A percentile compares a stretch with the other conserved stretches of the same genome.
These are phyloP conservation scores for Apostichopus leukothele DNA, from an alignment of 53 echinoderm and acorn worm species.

Conservation along the genomic window DNA sequence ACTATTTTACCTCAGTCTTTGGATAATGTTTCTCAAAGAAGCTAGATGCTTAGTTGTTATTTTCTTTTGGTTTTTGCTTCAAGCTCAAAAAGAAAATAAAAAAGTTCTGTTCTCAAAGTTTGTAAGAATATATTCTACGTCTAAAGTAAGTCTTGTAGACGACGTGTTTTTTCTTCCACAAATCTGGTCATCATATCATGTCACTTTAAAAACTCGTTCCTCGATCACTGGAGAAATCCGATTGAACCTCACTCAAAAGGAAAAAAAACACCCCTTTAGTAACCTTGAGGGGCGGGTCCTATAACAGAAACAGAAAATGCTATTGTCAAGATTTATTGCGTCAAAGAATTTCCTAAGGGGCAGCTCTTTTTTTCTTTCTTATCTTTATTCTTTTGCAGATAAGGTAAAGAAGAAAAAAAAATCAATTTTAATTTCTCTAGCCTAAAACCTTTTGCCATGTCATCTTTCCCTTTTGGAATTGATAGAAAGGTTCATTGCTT, in stretches of 20 bases:
- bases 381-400: too few relatives aligned
- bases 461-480: conserved; percentile 38
- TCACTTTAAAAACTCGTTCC: not conserved
- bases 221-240: not conserved
- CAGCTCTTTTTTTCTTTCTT: not conserved
- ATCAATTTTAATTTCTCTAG: conserved; percentile 45
- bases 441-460: conserved; percentile 33
- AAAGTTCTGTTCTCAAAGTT: too few relatives aligned
- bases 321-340: conserved; percentile 44
- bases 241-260: not conserved
- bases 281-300: conserved; percentile 34
- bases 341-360: conserved; percentile 30
- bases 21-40: too few relatives aligned
- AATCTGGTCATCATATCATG: not conserved
- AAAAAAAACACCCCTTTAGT: not conserved
- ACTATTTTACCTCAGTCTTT: too few relatives aligned
- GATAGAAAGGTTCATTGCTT: conserved; percentile 34
- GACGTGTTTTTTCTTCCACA: too few relatives aligned
- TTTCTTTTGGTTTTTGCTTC: too few relatives aligned
- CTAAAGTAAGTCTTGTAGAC: too few relatives aligned
- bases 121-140: too few relatives aligned
- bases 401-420: not conserved
- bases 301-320: not conserved
- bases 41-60: too few relatives aligned
- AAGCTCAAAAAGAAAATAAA: too few relatives aligned